Percentiles rank a stretch among this genome's conserved stretches.
Evolutionary conservation across 2,113 vertebrate species (phyloP).

Genomic region (Laticauda colubrina): DNA sequence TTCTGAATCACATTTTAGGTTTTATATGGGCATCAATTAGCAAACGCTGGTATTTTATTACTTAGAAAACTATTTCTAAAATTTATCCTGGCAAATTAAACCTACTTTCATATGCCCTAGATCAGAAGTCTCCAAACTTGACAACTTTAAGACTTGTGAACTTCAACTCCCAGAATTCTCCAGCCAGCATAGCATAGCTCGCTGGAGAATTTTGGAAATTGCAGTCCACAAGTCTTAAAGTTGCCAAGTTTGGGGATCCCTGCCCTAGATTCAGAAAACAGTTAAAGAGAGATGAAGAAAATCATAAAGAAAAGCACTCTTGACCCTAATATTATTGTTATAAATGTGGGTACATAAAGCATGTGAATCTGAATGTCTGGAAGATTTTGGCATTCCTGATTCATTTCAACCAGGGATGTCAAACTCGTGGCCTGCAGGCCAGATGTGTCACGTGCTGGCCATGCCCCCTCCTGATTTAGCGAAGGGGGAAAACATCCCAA

Average conservation of each 20-base stretch:
- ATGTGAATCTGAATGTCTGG: not conserved
- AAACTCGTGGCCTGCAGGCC: no score
- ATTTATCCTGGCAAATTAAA: constrained; percentile 1
- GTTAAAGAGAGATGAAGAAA: not conserved
- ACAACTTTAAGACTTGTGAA: no score
- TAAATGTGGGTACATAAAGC: not conserved
- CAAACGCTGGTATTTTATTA: not conserved
- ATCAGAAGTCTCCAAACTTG: no score
- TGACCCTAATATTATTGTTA: not conserved
- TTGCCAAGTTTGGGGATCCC: no score
- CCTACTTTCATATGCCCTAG: constrained; percentile 3
- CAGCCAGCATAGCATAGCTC: no score
- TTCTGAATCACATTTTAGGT: not conserved
- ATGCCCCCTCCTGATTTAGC: no score
- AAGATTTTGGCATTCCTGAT: not conserved
- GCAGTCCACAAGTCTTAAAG: no score
- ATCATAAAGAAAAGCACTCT: not conserved
- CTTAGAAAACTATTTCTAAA: constrained; percentile 12
- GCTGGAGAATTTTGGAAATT: no score
- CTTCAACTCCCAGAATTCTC: no score
- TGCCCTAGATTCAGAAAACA: not conserved
- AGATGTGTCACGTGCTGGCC: no score
- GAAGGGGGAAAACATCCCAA: no score
- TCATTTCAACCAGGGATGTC: not conserved
- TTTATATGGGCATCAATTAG: not conserved